Base-by-base conservation (phyloP, 64 coral and sea anemone genomes). In the Hydrozoanthus tunicans region DNA sequence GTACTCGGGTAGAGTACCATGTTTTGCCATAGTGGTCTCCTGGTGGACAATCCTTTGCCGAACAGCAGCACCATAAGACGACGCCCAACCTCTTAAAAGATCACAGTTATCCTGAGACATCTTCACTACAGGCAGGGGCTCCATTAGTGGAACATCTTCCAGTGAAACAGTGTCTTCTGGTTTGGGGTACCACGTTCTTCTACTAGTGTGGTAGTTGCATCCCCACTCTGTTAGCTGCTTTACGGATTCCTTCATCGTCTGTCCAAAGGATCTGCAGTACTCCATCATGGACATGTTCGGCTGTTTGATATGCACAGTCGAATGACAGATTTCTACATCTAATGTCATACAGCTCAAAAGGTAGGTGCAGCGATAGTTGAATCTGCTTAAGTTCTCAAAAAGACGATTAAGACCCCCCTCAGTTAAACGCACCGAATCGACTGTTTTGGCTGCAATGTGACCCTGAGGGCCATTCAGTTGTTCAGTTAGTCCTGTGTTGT, bases 401-500 rank as follows among this genome's bases (percentile, higher is more conserved):
- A 79, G 51, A 59, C 62, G 53, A 14, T 64, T 73, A 9, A 79
- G 89, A 43, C 73, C 88, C 57, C 73, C 78, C 75, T 90, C 88
- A 53, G 75, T 90, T 9, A 90, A 25, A 11, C 20, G 6, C 53
- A 89, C 69, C 52, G 70, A 89, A 74, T n/a, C 17, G 9, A 90
- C 73, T 5, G 89, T 90, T 64, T 62, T 60, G 25, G 89, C 89
- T 13, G 73, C 74, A 78, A 90, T 75, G 61, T 90, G 89, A 51
- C 89, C 89, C 17, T 90, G 89, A 51, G 89, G 89, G 15, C 89
- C 89, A n/a, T 90, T 90, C 24, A 90, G 24, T 58, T 72, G 9
- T 9, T 51, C 51, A 60, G 89, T 90, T 62, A 81, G 81, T 53
- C 77, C 89, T 56, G 57, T 64, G 64, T 63, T 91, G 61, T 78